phyloP scores from a whole-genome alignment of 2,888 invertebrate species.

The Ecliptopera silaceata region DNA sequence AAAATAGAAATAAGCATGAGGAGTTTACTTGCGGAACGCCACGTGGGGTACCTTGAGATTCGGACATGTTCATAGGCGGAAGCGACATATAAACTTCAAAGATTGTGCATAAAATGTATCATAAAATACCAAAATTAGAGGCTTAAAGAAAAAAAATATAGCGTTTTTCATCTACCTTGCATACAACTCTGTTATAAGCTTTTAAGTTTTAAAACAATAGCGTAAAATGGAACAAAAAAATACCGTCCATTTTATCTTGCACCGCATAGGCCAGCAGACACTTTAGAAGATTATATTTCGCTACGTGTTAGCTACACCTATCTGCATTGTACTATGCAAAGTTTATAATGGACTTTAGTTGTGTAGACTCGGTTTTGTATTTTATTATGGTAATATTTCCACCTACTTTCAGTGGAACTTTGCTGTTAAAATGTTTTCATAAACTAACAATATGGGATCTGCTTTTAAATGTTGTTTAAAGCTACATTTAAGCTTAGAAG shows the following conservation, averaged over 20 bases:
- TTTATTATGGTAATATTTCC: constrained; percentile 33
- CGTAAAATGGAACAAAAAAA: constrained; percentile 19
- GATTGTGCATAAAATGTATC: too few species aligned
- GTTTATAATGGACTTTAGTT: constrained; percentile 33
- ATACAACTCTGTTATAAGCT: not conserved
- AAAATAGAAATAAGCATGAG: constrained; percentile 65
- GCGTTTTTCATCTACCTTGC: not conserved
- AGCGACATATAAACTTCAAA: not conserved
- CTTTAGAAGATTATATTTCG: constrained; percentile 38
- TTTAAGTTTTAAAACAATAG: constrained; percentile 20
- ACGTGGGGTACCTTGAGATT: constrained; percentile 15
- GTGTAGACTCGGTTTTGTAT: constrained; percentile 28
- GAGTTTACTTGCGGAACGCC: constrained; percentile 38
- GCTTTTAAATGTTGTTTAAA: constrained; percentile 14
- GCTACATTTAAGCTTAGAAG: constrained; percentile 1
- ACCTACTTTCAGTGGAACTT: constrained; percentile 21
- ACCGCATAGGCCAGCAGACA: constrained; percentile 22
- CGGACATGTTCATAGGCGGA: constrained; percentile 2
- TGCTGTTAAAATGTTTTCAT: constrained; percentile 25
- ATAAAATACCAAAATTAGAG: too few species aligned
- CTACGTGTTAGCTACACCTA: constrained; percentile 29
- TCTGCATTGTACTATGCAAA: constrained; percentile 30
- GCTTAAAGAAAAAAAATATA: not conserved
- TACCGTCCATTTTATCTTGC: constrained; percentile 20
- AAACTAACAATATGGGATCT: constrained; percentile 8